Conservation (phyloP, 2,797 vertebrate species). For the Gymnocypris eckloni region DNA sequence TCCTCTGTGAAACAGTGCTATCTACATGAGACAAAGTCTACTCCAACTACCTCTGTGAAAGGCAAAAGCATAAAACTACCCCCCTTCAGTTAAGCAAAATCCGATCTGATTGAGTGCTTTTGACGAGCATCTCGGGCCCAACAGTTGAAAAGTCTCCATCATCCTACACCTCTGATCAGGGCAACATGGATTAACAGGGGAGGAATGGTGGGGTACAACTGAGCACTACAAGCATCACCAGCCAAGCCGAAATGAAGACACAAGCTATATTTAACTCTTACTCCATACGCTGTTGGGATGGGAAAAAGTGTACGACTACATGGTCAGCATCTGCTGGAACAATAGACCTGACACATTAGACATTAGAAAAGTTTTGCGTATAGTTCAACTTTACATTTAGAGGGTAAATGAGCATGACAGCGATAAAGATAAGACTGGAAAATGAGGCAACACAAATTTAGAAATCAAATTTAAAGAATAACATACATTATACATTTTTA, state of each 20-base stretch:
- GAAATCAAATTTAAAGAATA: neutral
- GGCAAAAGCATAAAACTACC: slow-evolving; percentile 1
- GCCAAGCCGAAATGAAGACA: slow-evolving; percentile 73
- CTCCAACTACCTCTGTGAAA: slow-evolving; percentile 48
- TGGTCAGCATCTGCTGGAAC: slow-evolving; percentile 28
- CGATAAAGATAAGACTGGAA: neutral
- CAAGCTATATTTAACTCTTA: slow-evolving; percentile 76
- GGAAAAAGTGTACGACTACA: slow-evolving; percentile 39
- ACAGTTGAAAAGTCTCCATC: slow-evolving; percentile 46
- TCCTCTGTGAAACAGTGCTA: slow-evolving; percentile 34
- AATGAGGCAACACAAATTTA: neutral
- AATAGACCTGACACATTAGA: slow-evolving; percentile 21
- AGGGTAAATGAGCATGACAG: neutral
- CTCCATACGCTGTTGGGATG: slow-evolving; percentile 31
- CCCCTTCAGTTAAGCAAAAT: slow-evolving; percentile 11
- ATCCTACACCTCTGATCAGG: slow-evolving; percentile 63
- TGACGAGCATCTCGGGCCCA: slow-evolving; percentile 47
- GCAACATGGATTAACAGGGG: slow-evolving; percentile 66
- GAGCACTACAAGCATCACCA: slow-evolving; percentile 70
- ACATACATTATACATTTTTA: neutral
- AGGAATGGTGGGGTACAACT: slow-evolving; percentile 58
- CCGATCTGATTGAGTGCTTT: slow-evolving; percentile 45
- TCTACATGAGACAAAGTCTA: slow-evolving; percentile 56
- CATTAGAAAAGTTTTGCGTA: neutral
- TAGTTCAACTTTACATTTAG: neutral